phyloP scores from a whole-genome alignment of 1,140 invertebrate species.

The Chironomus tepperi region DNA sequence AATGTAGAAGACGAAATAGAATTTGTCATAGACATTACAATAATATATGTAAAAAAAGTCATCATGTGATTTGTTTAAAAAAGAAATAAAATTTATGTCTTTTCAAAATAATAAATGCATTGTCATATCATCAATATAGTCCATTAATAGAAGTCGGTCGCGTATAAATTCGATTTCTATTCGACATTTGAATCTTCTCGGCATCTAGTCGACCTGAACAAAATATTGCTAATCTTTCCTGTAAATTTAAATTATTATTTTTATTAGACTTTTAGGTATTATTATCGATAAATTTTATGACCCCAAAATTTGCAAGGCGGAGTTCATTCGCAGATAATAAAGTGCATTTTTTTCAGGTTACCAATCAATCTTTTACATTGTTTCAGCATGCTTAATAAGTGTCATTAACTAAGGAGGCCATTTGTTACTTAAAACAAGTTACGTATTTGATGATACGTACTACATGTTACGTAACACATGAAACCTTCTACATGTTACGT shows the following conservation, averaged over 20 bases:
- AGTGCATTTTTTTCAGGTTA: no score
- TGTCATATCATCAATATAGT: neutral
- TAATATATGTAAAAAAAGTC: neutral
- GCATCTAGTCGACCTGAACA: constrained; percentile 38
- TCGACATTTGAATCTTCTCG: constrained; percentile 32
- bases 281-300: neutral
- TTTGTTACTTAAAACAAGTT: no score
- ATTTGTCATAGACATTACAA: neutral
- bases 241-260: neutral
- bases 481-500: no score
- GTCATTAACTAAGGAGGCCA: no score
- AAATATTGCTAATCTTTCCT: constrained; percentile 38
- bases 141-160: constrained; percentile 1
- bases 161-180: neutral
- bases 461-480: no score
- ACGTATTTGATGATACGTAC: no score
- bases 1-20: neutral
- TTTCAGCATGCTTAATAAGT: no score
- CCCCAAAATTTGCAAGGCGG: neutral
- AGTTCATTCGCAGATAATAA: neutral
- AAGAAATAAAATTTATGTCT: neutral
- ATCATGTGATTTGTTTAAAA: neutral
- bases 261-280: no score
- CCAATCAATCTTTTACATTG: no score
- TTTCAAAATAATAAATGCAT: neutral